These are phyloP conservation scores for Hippopotamyrus pictus DNA, from an alignment of 2,797 vertebrate species.

Conservation along the genomic window DNA sequence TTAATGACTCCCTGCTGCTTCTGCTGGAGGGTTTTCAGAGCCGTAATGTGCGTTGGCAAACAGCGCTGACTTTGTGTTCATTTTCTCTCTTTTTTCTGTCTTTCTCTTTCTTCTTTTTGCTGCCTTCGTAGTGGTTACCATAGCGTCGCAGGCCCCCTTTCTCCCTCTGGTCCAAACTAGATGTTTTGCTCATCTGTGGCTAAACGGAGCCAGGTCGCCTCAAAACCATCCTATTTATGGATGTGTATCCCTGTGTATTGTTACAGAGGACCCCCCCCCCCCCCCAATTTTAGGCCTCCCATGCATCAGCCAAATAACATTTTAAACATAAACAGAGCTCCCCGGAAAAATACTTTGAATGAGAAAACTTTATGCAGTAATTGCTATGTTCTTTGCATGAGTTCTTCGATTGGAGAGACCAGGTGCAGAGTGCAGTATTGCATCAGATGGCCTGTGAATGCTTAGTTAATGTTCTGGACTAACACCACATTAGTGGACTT, in stretches of 20 bases:
- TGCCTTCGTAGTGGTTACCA: background rate
- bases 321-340: constrained; percentile 5
- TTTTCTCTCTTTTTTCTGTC: background rate
- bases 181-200: constrained; percentile 21
- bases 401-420: background rate
- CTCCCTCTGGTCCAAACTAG: constrained; percentile 3
- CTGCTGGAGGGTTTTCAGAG: background rate
- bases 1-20: background rate
- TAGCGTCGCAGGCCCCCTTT: background rate
- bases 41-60: background rate
- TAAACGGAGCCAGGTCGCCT: constrained; percentile 20
- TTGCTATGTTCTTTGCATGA: background rate
- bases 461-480: background rate
- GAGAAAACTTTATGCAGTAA: background rate
- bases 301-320: background rate
- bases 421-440: background rate
- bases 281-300: background rate
- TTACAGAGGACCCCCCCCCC: background rate
- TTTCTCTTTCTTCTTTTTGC: background rate
- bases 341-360: background rate
- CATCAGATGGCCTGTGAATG: background rate
- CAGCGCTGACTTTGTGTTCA: background rate
- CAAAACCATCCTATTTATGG: constrained; percentile 1
- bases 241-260: background rate
- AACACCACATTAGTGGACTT: background rate